A percentile compares a stretch with the other conserved stretches of the same genome.
Conservation (phyloP, 2,113 vertebrate genomes). For the Otus sunia region DNA sequence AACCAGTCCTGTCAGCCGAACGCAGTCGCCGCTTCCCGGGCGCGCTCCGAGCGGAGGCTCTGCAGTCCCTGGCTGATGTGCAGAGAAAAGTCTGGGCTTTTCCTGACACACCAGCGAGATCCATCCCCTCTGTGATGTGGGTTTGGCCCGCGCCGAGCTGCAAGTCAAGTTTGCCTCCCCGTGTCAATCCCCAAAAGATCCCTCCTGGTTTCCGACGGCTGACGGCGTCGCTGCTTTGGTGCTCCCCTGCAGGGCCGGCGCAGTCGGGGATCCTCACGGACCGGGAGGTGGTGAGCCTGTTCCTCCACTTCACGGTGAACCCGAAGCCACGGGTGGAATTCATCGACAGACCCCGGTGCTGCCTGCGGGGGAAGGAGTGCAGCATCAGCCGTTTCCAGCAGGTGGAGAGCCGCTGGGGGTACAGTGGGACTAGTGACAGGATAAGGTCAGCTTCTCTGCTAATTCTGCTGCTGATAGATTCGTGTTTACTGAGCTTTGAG, state of each 20-base stretch:
- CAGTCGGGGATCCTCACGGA: conserved; percentile 96
- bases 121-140: background rate
- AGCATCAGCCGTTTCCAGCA: conserved; percentile 96
- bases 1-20: background rate
- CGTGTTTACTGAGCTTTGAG: background rate
- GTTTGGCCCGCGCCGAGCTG: background rate
- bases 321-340: conserved; percentile 95
- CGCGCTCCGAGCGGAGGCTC: accelerated
- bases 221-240: accelerated
- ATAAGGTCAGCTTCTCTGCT: conserved; percentile 81
- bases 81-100: background rate
- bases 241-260: conserved; percentile 82
- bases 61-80: accelerated
- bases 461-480: background rate
- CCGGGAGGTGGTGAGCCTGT: conserved; percentile 94
- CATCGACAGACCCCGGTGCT: conserved; percentile 94
- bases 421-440: conserved; percentile 95
- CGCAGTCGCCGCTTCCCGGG: background rate
- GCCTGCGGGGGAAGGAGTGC: conserved; percentile 95
- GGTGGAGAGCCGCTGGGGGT: conserved; percentile 98
- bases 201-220: background rate
- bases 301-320: conserved; percentile 97
- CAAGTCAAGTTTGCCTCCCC: background rate
- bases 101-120: background rate
- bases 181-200: background rate